Conservation (phyloP, 2,113 vertebrate genomes). For the Prunella fulvescens region DNA sequence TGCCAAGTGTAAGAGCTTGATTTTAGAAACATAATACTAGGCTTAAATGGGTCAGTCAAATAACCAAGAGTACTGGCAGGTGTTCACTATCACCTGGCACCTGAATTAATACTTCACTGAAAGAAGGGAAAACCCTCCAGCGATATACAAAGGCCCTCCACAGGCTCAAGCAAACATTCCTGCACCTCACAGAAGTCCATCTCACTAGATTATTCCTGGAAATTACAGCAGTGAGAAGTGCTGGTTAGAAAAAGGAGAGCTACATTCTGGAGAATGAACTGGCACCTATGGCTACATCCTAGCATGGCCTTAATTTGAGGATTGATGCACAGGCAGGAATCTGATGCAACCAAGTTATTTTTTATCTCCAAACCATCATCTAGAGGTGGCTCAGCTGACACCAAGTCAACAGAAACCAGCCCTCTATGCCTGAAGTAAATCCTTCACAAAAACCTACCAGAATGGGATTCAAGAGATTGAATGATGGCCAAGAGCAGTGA, state of each 20-base stretch:
- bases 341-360: neutral
- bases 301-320: neutral
- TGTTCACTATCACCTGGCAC: neutral
- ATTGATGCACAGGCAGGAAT: neutral
- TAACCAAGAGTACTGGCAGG: neutral
- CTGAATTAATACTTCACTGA: neutral
- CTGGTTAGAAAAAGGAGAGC: neutral
- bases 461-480: neutral
- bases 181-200: neutral
- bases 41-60: slow-evolving; percentile 9
- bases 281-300: neutral
- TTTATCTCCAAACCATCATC: neutral
- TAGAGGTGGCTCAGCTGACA: neutral
- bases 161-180: neutral
- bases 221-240: neutral
- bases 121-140: neutral
- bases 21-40: neutral
- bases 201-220: neutral
- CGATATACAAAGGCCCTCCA: neutral
- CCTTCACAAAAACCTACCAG: neutral
- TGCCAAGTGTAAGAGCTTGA: neutral
- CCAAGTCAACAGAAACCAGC: neutral
- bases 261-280: neutral
- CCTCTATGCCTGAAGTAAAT: neutral
- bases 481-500: neutral